Evolutionary conservation across 1,140 invertebrate genomes (phyloP), one percentile per base, ranked within the genome.

Genomic region (Danaus plexippus): DNA sequence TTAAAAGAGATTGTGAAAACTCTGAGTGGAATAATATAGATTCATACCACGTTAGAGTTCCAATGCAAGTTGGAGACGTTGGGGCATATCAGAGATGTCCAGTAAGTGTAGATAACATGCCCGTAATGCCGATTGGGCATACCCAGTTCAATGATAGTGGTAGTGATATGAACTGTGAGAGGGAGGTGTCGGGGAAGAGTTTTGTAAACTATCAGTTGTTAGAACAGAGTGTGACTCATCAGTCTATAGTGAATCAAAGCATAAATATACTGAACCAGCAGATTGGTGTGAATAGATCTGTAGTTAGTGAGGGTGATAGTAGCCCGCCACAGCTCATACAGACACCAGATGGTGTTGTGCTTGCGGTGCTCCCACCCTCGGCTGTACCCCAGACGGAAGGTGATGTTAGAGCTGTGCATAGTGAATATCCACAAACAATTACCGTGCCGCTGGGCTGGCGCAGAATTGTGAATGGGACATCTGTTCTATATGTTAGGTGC

Each of bases 201-300:
- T 83, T 78, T 76, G 72, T 87, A 60, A 87, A 88, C 75, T 88
- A 87, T 72, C 85, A 87, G 64, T 77, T 87, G 59, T 75, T 87
- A 74, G 83, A 87, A 80, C 85, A 87, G 59, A 86, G 85, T 80
- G 79, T 87, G 57, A 77, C 82, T 48, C 85, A 87, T 65, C 87
- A 87, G 54, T 87, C 85, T 48, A 87, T 87, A 75, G 82, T 87
- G 59, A 88, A 87, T 78, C 85, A 87, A 58, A 87, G 83, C 77
- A 84, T 87, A 62, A 87, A 83, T 74, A 87, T 87, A 77, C 72
- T 88, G 61, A 88, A 85, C 71, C 85, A 87, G 62, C 87, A 88
- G 76, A 80, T 85, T 46, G 80, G 83, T 70, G 80, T 83, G 52
- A 81, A 66, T 71, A 66, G 79, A 61, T 71, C 75, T 42, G 64